A percentile compares a stretch with the other conserved stretches of the same genome.
Conservation (phyloP, 2,113 vertebrate genomes). For the Microcebus ravelobensis region DNA sequence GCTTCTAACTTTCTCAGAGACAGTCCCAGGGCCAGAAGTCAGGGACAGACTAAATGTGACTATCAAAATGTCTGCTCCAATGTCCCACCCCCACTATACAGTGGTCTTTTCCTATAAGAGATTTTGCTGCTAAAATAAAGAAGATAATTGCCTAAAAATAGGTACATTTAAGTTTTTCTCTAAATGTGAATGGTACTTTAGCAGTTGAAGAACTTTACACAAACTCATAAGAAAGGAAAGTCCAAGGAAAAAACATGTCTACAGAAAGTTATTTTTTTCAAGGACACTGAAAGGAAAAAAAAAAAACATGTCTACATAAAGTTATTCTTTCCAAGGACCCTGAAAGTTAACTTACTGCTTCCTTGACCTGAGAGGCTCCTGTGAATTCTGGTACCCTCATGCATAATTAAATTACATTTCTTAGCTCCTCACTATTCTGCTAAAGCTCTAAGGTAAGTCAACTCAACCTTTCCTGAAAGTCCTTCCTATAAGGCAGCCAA, state of each 20-base stretch:
- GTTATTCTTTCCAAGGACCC: background rate
- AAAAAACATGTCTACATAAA: background rate
- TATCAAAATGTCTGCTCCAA: background rate
- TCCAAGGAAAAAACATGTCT: background rate
- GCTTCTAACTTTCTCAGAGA: background rate
- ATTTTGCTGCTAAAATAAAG: background rate
- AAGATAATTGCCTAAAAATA: background rate
- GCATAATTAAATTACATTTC: slow-evolving; percentile 51
- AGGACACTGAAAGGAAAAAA: background rate
- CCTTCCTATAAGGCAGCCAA: background rate
- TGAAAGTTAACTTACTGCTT: background rate
- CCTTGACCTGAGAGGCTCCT: background rate
- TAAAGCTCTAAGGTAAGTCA: background rate
- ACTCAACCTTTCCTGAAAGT: background rate
- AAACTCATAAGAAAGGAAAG: slow-evolving; percentile 44
- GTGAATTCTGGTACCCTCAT: background rate
- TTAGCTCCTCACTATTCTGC: background rate
- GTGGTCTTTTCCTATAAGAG: background rate
- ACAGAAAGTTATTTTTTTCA: background rate
- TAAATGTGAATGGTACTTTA: background rate
- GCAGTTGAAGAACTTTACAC: background rate
- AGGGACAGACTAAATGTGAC: background rate
- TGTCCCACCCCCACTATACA: background rate
- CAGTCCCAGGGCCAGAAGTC: background rate
- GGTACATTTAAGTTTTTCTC: background rate